Percentiles rank a stretch among this genome's conserved stretches.
Evolutionary conservation across 2,888 invertebrate genomes (phyloP).

Genomic region (Polietes domitor): DNA sequence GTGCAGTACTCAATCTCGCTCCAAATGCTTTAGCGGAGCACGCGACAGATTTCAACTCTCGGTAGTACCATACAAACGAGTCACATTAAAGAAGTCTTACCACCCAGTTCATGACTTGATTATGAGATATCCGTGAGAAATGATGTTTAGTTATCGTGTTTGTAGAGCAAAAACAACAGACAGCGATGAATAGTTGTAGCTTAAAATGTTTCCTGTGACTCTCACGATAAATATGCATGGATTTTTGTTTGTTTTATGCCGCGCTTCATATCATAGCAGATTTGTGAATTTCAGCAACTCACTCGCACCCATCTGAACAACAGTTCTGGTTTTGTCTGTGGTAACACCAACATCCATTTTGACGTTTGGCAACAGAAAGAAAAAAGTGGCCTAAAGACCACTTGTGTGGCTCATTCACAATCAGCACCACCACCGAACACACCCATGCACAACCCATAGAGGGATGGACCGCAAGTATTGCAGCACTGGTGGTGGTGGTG

Average conservation of each 20-base stretch:
- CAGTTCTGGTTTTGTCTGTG: no score
- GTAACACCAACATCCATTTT: no score
- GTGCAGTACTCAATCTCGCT: no score
- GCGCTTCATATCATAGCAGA: not conserved
- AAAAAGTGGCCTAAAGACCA: slow-evolving; percentile 25
- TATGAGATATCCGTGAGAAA: not conserved
- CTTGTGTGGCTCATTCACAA: slow-evolving; percentile 50
- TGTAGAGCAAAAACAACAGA: not conserved
- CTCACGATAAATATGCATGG: not conserved
- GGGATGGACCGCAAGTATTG: not conserved
- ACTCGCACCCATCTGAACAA: not conserved
- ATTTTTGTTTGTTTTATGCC: not conserved
- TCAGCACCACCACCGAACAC: slow-evolving; percentile 57
- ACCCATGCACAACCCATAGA: slow-evolving; percentile 52
- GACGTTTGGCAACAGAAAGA: not conserved
- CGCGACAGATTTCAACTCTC: no score
- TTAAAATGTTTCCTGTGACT: not conserved
- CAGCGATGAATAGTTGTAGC: not conserved
- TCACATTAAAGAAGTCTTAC: not conserved
- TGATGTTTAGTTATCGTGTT: not conserved
- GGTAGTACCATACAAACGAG: not conserved
- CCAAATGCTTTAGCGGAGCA: no score
- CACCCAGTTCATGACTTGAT: not conserved
- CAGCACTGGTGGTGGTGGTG: not conserved
- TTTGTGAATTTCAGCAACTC: slow-evolving; percentile 2